Conservation (phyloP, 2,888 invertebrate genomes). For the Cephus spinipes region DNA sequence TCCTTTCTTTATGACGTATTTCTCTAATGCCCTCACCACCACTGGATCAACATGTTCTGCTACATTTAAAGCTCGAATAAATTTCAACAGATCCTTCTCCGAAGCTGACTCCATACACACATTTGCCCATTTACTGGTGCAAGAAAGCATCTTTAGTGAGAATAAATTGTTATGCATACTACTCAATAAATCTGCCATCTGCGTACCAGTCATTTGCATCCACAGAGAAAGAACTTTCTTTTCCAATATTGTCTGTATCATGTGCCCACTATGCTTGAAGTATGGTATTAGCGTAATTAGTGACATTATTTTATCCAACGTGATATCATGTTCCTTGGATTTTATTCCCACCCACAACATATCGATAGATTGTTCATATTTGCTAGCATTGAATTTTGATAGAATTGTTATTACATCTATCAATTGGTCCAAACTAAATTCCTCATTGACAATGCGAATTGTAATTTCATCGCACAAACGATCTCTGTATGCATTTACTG, state of each 20-base stretch:
- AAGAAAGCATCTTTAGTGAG: conserved; percentile 54
- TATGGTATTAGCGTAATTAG: conserved; percentile 72
- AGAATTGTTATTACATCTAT: conserved; percentile 72
- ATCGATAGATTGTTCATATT: conserved; percentile 71
- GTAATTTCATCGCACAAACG: conserved; percentile 74
- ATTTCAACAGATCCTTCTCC: conserved; percentile 70
- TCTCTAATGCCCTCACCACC: conserved; percentile 72
- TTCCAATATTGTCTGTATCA: conserved; percentile 72
- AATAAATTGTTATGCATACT: conserved; percentile 65
- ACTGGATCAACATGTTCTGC: conserved; percentile 71
- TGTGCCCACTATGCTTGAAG: conserved; percentile 72
- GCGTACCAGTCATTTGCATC: conserved; percentile 68
- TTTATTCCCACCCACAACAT: conserved; percentile 76
- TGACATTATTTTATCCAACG: conserved; percentile 70
- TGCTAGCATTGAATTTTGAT: conserved; percentile 67
- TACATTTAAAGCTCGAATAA: conserved; percentile 69
- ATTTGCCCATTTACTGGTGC: conserved; percentile 71
- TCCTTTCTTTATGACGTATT: conserved; percentile 72
- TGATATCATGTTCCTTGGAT: conserved; percentile 70
- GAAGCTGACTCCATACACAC: conserved; percentile 73
- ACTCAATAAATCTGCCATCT: conserved; percentile 69
- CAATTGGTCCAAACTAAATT: conserved; percentile 71
- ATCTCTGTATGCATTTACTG: conserved; percentile 60
- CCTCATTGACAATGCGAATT: conserved; percentile 72
- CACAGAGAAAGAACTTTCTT: conserved; percentile 71